Conservation (phyloP, 2,888 invertebrate genomes). For the Melanchra persicariae region DNA sequence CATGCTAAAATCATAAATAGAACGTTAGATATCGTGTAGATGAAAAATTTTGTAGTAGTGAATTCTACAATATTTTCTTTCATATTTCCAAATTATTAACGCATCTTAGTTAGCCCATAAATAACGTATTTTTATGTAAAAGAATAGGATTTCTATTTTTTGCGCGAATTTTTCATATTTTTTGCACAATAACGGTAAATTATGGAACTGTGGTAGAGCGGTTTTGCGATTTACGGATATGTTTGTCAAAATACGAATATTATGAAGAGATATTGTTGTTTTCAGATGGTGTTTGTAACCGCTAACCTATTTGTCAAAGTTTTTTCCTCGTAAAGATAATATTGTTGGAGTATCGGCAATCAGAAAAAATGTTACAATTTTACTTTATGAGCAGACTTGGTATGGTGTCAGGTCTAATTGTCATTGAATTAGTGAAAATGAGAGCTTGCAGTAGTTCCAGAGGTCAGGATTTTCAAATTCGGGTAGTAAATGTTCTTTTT, state of each 20-base stretch:
- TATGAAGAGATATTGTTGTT: conserved; percentile 36
- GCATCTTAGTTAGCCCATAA: background rate
- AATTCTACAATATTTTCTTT: background rate
- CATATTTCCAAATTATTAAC: conserved; percentile 1
- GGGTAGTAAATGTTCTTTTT: background rate
- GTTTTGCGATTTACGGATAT: conserved; percentile 28
- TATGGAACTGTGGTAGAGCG: conserved; percentile 13
- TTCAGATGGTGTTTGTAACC: conserved; percentile 5
- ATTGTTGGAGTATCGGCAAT: no score
- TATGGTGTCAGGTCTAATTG: no score
- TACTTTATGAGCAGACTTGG: no score
- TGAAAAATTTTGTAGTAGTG: no score
- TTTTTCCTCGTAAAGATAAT: background rate
- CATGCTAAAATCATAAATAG: no score
- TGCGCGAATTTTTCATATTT: conserved; percentile 18
- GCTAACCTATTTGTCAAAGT: background rate
- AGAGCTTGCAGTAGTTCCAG: no score
- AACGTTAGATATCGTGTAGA: no score
- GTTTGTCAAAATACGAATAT: conserved; percentile 17
- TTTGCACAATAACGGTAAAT: conserved; percentile 39
- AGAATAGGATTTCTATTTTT: conserved; percentile 12
- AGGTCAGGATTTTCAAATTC: background rate
- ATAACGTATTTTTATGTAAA: conserved; percentile 14
- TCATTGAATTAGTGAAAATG: no score
- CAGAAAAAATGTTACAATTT: background rate